Evolutionary conservation across 2,888 invertebrate species (phyloP).

Genomic region (Plagiodera versicolora): DNA sequence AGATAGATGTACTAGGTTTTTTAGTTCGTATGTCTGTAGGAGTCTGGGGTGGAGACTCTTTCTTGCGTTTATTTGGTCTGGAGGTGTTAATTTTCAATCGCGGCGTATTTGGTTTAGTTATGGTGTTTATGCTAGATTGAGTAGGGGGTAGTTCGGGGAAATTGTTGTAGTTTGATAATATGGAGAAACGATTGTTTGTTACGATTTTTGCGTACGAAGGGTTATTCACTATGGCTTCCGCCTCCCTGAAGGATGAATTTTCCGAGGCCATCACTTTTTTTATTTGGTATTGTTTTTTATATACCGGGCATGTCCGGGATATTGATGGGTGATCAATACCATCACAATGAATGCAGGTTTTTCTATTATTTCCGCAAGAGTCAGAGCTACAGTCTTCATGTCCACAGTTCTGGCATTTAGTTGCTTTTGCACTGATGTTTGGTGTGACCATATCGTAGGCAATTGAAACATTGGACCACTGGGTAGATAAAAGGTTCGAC

Average conservation of each 20-base stretch:
- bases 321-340: neutral
- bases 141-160: neutral
- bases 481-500: slow-evolving; percentile 5
- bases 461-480: slow-evolving; percentile 12
- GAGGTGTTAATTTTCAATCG: neutral
- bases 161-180: neutral
- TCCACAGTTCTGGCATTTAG: neutral
- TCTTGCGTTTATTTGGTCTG: neutral
- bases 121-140: neutral
- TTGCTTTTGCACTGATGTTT: neutral
- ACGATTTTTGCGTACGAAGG: neutral
- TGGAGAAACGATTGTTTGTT: neutral
- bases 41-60: neutral
- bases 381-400: neutral
- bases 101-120: neutral
- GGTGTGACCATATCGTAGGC: slow-evolving; percentile 9
- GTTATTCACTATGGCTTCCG: neutral
- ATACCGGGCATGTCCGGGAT: neutral
- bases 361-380: neutral
- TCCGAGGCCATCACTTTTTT: neutral
- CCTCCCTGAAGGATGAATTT: neutral
- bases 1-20: slow-evolving; percentile 1
- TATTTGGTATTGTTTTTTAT: neutral
- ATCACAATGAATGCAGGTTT: neutral
- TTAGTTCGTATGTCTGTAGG: neutral